These are phyloP conservation scores for Suncus etruscus DNA, from an alignment of 2,113 vertebrate genomes.

Conservation along the genomic window DNA sequence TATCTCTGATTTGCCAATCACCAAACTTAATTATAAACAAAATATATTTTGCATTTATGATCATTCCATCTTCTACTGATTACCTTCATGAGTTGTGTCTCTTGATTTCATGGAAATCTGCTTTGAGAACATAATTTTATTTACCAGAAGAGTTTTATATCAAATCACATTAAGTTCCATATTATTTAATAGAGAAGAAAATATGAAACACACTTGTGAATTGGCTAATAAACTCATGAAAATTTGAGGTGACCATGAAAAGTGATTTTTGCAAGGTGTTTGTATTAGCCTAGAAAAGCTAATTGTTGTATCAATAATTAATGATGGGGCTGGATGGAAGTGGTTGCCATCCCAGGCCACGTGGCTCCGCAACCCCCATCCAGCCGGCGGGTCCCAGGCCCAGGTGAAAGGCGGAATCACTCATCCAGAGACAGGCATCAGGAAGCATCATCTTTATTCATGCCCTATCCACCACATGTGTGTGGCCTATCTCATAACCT, in stretches of 20 bases:
- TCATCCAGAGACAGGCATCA: no score
- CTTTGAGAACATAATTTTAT: background rate
- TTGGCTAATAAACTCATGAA: background rate
- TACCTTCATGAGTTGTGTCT: slow-evolving; percentile 30
- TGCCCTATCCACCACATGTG: no score
- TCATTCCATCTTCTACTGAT: background rate
- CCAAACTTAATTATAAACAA: background rate
- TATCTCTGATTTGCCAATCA: background rate
- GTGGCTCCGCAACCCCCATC: no score
- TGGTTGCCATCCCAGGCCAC: no score
- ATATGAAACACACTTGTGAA: background rate
- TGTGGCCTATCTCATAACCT: no score
- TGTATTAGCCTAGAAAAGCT: slow-evolving; percentile 22
- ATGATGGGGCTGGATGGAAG: no score
- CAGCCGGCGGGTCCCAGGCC: no score
- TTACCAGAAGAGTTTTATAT: background rate
- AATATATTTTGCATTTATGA: background rate
- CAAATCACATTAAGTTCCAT: background rate
- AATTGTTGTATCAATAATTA: no score
- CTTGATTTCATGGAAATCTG: slow-evolving; percentile 31
- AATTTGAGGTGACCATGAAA: slow-evolving; percentile 34
- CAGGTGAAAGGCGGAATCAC: no score
- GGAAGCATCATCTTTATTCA: no score
- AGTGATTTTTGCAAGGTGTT: background rate
- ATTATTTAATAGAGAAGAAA: no score